These are phyloP conservation scores for Drosophila quadrilineata DNA, from an alignment of 1,140 invertebrate genomes.

Conservation along the genomic window DNA sequence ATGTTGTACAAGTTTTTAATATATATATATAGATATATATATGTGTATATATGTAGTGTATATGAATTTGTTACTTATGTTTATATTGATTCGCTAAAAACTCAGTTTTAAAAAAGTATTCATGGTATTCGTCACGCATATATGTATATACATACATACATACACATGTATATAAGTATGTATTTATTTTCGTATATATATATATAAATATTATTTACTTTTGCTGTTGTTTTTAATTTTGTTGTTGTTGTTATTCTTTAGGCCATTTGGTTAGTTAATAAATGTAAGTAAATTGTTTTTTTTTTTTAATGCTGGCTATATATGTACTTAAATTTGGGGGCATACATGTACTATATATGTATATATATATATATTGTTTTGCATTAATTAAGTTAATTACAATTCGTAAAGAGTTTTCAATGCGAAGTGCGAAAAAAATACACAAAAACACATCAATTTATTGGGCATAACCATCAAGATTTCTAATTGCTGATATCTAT, in stretches of 20 bases:
- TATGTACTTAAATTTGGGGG: conserved; percentile 49
- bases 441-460: conserved; percentile 48
- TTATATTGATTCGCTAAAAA: conserved; percentile 72
- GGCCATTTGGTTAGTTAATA: conserved; percentile 39
- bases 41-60: conserved; percentile 13
- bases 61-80: conserved; percentile 66
- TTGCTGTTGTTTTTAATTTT: conserved; percentile 25
- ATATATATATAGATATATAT: not conserved
- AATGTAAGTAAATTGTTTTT: conserved; percentile 40
- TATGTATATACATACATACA: too few relatives aligned
- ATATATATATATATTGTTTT: conserved; percentile 39
- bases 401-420: conserved; percentile 46
- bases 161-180: too few relatives aligned
- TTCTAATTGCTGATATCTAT: conserved; percentile 13
- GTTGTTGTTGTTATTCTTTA: conserved; percentile 34
- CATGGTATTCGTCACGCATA: conserved; percentile 31
- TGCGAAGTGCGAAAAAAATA: conserved; percentile 46
- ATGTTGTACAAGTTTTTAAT: conserved; percentile 22
- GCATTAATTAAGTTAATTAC: conserved; percentile 42
- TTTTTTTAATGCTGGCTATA: conserved; percentile 39
- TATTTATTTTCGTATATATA: too few relatives aligned
- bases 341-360: conserved; percentile 27
- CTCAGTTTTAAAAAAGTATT: conserved; percentile 66
- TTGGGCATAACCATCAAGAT: conserved; percentile 19
- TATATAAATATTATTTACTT: too few relatives aligned